A percentile compares a stretch with the other conserved stretches of the same genome.
phyloP scores from a whole-genome alignment of 2,113 vertebrate genomes.

The Hypomesus transpacificus region DNA sequence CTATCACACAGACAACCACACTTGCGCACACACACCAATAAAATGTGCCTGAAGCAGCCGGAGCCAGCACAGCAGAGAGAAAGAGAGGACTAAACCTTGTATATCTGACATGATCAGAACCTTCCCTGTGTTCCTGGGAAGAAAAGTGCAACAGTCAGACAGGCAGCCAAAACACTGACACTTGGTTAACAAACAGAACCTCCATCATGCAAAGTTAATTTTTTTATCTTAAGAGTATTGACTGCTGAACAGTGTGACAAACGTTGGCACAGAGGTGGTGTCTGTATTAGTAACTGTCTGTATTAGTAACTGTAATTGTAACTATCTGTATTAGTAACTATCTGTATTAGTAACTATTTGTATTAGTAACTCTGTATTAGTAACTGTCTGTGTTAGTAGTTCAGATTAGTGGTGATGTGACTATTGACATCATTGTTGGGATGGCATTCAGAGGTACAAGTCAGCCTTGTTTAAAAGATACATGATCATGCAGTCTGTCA shows the following conservation, averaged over 20 bases:
- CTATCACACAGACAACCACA: neutral
- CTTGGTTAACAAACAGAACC: neutral
- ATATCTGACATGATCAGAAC: conserved; percentile 2
- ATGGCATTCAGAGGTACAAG: neutral
- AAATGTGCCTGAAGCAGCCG: neutral
- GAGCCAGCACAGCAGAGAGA: neutral
- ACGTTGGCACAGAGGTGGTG: too few relatives aligned
- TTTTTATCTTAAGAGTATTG: too few relatives aligned
- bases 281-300: too few relatives aligned
- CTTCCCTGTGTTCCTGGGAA: neutral
- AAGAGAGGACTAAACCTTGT: neutral
- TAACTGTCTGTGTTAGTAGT: too few relatives aligned
- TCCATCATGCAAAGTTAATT: neutral
- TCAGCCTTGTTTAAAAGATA: conserved; percentile 21
- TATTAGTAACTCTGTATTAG: too few relatives aligned
- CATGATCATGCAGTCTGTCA: conserved; percentile 42
- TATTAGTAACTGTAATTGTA: too few relatives aligned
- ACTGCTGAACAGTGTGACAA: neutral
- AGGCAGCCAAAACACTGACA: neutral
- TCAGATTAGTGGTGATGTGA: too few relatives aligned
- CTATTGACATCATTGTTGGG: neutral
- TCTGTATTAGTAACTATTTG: too few relatives aligned
- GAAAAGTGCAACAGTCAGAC: neutral
- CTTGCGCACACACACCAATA: neutral
- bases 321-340: too few relatives aligned